These are phyloP conservation scores for Tetraneura akinire DNA, from an alignment of 1,140 invertebrate species.

Conservation along the genomic window DNA sequence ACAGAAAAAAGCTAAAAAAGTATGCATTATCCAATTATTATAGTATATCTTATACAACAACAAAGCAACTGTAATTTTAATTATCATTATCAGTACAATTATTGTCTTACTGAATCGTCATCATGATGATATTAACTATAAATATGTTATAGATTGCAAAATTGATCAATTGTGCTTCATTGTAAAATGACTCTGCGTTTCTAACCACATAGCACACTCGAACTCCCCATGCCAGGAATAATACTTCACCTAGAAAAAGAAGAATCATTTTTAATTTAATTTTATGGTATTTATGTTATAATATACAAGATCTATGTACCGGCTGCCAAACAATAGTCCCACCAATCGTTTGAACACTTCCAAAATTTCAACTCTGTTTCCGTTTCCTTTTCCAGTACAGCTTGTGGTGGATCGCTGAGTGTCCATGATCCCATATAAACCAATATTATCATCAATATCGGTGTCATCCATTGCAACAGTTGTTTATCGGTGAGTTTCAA, in stretches of 20 bases:
- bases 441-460: constrained; percentile 82
- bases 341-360: constrained; percentile 89
- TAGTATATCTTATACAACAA: too few relatives aligned
- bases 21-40: background rate
- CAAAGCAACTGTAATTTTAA: too few relatives aligned
- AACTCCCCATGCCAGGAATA: constrained; percentile 88
- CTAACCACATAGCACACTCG: constrained; percentile 87
- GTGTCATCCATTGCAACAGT: constrained; percentile 86
- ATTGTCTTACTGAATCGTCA: constrained; percentile 80
- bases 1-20: constrained; percentile 74
- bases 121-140: constrained; percentile 85
- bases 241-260: constrained; percentile 78
- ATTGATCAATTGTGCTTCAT: constrained; percentile 87
- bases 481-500: constrained; percentile 89
- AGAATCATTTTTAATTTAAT: too few relatives aligned
- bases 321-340: constrained; percentile 86
- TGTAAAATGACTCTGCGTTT: constrained; percentile 88
- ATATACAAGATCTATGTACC: constrained; percentile 62
- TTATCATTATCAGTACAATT: too few relatives aligned
- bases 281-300: background rate
- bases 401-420: constrained; percentile 75
- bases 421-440: constrained; percentile 90
- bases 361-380: constrained; percentile 77
- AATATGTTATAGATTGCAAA: constrained; percentile 94
- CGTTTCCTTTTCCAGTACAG: constrained; percentile 73